phyloP scores from a whole-genome alignment of 2,888 invertebrate species.

The Maniola hyperantus region DNA sequence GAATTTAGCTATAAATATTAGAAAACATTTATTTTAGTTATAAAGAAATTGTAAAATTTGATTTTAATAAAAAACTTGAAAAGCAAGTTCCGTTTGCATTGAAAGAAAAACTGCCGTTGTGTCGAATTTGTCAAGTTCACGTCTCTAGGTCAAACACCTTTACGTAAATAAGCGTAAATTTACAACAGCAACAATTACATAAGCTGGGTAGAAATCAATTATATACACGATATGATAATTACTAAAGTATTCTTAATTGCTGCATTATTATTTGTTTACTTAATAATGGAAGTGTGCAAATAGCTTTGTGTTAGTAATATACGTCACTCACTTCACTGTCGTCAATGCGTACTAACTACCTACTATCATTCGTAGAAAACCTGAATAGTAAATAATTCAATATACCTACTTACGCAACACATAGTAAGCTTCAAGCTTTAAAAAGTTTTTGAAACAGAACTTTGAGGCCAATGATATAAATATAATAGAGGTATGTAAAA shows the following conservation, averaged over 20 bases:
- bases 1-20: background rate
- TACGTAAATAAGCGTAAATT: slow-evolving; percentile 35
- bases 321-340: background rate
- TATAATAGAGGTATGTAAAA: no score
- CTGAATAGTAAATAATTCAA: no score
- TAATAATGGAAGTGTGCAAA: background rate
- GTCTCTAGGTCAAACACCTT: slow-evolving; percentile 36
- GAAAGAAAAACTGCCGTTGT: background rate
- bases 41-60: background rate
- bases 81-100: background rate
- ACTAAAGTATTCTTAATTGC: slow-evolving; percentile 12
- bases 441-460: no score
- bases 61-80: background rate
- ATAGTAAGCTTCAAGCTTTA: no score
- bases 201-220: slow-evolving; percentile 26
- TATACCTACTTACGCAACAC: no score
- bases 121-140: slow-evolving; percentile 34
- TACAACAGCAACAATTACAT: slow-evolving; percentile 36
- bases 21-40: background rate
- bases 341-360: background rate
- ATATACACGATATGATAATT: slow-evolving; percentile 19
- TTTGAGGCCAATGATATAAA: no score
- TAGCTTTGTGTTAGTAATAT: background rate
- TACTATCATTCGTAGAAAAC: no score
- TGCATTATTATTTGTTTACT: slow-evolving; percentile 3